Base-by-base conservation (phyloP, 1,140 invertebrate genomes). In the Aphelenchoides fujianensis region DNA sequence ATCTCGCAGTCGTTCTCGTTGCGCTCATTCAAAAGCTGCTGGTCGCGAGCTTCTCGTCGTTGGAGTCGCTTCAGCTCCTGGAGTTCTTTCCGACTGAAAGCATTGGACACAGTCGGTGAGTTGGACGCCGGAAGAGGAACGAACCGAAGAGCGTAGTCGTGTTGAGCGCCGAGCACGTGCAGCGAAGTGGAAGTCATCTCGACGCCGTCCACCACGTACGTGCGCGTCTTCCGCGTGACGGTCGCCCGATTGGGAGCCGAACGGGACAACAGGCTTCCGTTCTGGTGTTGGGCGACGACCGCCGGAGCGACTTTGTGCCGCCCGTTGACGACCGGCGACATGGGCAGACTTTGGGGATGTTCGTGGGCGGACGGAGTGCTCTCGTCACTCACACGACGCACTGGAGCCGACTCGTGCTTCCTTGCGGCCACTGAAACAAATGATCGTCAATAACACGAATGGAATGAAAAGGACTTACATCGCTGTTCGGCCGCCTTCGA, bases 31-130 rank as follows among this genome's bases (percentile, higher is more conserved):
- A 79, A 32, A 62, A 72, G 71, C 36, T 78, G 73, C 53, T 80
- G 75, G 48, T 79, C 71, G 12, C 81, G 74, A 2, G 82, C 79
- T 71, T 83, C 82, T 59, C 83, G 79, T 34, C 83, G 61, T 68
- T 83, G 82, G 52, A 84, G 71, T 32, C 83, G 70, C 37, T 83
- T 74, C 7, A 84, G 64, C 31, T 83, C 82, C 59, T 79, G 82
- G 41, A 84, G 53, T 54, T 83, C 74, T 59, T 81, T 74, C 34
- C 79, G 78, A 63, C 80, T 82, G 16, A 69, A 78, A 68, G 19
- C 12, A 66, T 59, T 16, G 28, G 19, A 5, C 9, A 59, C 12
- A 62, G 12, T 9, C 12, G 9, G 12, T 9, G 27, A 59, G 9
- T 9, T 69, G 69, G 19, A 67, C 23, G 2, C 73, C 3, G 27